Conservation (phyloP, 2,888 invertebrate species). For the Odontocolon sp. region DNA sequence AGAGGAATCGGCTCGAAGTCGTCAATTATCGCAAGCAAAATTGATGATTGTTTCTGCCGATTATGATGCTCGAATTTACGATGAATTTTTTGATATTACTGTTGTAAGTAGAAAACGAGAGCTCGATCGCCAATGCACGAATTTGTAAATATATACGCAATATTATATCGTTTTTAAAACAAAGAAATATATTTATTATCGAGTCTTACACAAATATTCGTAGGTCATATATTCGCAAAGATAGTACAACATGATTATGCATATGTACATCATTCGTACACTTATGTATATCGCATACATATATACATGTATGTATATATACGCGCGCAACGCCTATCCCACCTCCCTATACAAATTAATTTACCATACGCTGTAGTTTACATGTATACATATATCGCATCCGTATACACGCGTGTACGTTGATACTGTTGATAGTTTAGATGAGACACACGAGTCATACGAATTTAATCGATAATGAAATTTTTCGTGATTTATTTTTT, state of each 20-base stretch:
- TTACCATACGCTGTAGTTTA: conserved; percentile 67
- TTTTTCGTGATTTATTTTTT: conserved; percentile 14
- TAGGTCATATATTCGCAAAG: conserved; percentile 62
- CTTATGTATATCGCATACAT: conserved; percentile 61
- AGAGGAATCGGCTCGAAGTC: too few relatives aligned
- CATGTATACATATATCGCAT: conserved; percentile 67
- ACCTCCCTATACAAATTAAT: conserved; percentile 73
- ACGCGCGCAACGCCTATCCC: conserved; percentile 29
- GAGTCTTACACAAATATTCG: conserved; percentile 70
- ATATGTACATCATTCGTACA: conserved; percentile 61
- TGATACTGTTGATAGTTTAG: conserved; percentile 33
- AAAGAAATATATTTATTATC: conserved; percentile 73
- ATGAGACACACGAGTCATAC: conserved; percentile 28
- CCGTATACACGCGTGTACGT: conserved; percentile 59
- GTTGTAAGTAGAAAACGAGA: too few relatives aligned
- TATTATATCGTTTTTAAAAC: conserved; percentile 62
- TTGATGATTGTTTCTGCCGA: too few relatives aligned
- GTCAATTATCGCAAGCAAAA: too few relatives aligned
- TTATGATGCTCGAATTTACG: too few relatives aligned
- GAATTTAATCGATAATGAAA: conserved; percentile 24
- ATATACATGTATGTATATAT: conserved; percentile 61
- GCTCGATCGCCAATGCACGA: neutral
- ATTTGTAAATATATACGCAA: conserved; percentile 43
- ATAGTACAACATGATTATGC: conserved; percentile 66
- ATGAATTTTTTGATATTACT: too few relatives aligned